Evolutionary conservation across 1,140 invertebrate species (phyloP).

Genomic region (Psix sp.): DNA sequence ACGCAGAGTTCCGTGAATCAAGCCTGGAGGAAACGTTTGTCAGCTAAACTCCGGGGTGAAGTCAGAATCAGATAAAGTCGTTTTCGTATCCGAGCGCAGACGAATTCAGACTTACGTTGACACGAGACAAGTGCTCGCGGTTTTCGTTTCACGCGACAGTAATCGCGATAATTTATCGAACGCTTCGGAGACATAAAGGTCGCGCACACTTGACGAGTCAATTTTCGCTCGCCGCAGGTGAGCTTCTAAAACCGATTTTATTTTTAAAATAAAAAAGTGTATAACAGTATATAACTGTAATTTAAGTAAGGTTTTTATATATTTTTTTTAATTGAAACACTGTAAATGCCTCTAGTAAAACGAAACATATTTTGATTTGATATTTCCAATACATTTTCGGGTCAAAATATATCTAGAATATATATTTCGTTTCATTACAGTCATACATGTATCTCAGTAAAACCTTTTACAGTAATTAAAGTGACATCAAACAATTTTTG

Average conservation of each 20-base stretch:
- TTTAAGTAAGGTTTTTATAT: too few species aligned
- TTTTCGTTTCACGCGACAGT: conserved; percentile 37
- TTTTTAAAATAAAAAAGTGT: too few species aligned
- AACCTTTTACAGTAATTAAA: too few species aligned
- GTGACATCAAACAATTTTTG: too few species aligned
- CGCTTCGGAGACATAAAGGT: conserved; percentile 9
- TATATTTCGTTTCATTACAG: too few species aligned
- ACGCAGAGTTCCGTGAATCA: conserved; percentile 30
- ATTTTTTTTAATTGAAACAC: too few species aligned
- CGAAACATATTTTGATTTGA: too few species aligned
- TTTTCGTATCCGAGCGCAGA: conserved; percentile 39
- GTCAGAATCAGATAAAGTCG: conserved; percentile 59
- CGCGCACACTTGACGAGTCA: conserved; percentile 11
- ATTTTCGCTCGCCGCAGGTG: conserved; percentile 4
- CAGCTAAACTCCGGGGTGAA: conserved; percentile 47
- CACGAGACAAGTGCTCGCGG: conserved; percentile 25
- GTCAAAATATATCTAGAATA: too few species aligned
- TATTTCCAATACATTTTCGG: too few species aligned
- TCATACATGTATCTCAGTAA: too few species aligned
- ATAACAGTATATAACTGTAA: too few species aligned
- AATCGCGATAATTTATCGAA: conserved; percentile 44
- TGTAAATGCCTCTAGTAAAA: too few species aligned
- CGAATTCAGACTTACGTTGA: conserved; percentile 27
- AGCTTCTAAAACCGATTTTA: not conserved
- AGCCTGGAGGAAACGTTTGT: conserved; percentile 54